Conservation (phyloP, 35 echinoderm and acorn worm species). For the Anneissia japonica region DNA sequence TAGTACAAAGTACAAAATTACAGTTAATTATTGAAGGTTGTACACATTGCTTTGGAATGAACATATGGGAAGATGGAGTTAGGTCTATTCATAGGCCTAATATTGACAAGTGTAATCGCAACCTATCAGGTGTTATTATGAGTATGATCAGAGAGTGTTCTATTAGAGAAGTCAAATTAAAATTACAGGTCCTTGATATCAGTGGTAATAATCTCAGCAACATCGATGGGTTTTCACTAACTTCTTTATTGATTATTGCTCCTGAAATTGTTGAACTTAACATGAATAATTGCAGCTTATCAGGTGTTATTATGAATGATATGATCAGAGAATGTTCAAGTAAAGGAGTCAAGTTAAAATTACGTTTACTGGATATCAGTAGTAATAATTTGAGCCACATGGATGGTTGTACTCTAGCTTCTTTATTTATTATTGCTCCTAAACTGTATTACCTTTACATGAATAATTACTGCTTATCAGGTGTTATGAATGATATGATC, state of each 20-base stretch:
- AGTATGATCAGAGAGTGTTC: not conserved
- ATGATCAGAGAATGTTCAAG: not conserved
- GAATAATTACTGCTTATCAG: too few species aligned
- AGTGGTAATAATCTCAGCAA: not conserved
- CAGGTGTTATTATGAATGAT: not conserved
- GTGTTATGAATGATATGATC: too few species aligned
- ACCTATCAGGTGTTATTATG: not conserved
- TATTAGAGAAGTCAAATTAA: not conserved
- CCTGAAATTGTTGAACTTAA: not conserved
- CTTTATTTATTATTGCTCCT: not conserved
- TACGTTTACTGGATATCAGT: not conserved
- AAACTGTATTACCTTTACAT: not conserved
- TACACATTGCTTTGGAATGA: too few species aligned
- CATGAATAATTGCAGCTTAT: not conserved
- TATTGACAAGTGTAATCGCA: too few species aligned
- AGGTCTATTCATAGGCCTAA: too few species aligned
- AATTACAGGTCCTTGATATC: not conserved
- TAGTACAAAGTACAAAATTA: too few species aligned
- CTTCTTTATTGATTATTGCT: not conserved
- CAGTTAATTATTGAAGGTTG: too few species aligned
- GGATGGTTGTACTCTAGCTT: not conserved
- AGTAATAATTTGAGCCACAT: not conserved
- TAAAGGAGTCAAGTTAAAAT: not conserved
- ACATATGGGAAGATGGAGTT: too few species aligned
- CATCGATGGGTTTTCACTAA: not conserved